A percentile compares a stretch with the other conserved stretches of the same genome.
phyloP scores from a whole-genome alignment of 2,113 vertebrate species.

The Mesembrinibis cayennensis region DNA sequence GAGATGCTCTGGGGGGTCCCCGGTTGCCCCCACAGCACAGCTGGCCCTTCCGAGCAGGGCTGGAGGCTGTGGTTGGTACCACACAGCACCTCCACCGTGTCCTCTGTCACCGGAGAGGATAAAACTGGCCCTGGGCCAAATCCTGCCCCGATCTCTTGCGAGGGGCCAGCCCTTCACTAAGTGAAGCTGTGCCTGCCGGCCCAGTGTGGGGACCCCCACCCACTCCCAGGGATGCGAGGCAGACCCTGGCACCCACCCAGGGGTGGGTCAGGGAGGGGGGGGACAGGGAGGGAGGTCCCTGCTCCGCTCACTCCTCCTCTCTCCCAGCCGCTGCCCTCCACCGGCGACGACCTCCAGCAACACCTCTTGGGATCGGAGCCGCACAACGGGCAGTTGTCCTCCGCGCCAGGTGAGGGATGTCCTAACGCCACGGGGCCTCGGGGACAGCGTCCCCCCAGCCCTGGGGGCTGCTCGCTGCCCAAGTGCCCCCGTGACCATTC shows the following conservation, averaged over 20 bases:
- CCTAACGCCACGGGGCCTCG: background rate
- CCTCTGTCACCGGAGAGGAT: background rate
- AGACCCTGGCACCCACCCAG: background rate
- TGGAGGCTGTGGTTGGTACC: background rate
- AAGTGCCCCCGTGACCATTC: background rate
- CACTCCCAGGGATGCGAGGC: background rate
- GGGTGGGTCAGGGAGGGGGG: too few species aligned
- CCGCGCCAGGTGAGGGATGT: constrained; percentile 71
- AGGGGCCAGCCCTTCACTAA: background rate
- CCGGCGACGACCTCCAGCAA: constrained; percentile 75
- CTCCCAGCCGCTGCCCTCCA: constrained; percentile 77
- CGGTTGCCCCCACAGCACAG: background rate
- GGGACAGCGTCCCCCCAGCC: background rate
- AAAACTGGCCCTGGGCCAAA: background rate
- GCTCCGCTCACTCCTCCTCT: background rate
- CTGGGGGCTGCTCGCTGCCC: background rate
- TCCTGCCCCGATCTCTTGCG: background rate
- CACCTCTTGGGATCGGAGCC: constrained; percentile 53
- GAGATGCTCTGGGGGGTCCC: background rate
- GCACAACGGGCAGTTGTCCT: constrained; percentile 67
- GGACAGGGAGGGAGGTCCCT: background rate
- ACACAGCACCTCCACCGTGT: background rate
- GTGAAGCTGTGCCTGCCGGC: background rate
- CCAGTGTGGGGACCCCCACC: background rate
- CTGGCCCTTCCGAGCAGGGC: background rate